Base-by-base conservation (phyloP, 2,888 invertebrate species). In the Drosophila diplacantha region DNA sequence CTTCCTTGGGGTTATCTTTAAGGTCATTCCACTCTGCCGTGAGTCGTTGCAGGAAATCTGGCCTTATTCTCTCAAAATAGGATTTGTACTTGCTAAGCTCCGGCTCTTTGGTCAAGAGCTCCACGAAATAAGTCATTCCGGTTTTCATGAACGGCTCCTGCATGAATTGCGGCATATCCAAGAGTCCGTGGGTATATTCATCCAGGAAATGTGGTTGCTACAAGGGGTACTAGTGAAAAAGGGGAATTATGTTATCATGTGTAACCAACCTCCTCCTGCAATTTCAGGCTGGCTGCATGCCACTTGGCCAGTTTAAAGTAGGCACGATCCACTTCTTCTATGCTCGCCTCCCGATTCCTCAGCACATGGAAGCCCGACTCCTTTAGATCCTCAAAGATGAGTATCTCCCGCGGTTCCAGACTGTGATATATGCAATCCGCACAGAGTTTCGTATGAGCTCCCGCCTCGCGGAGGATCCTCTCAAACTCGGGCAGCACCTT, bases 221-320 rank as follows among this genome's bases (percentile, higher is more conserved):
- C 4, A 29, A n/a, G 20, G 18, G 5, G 7, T 7, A 38, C 20
- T 12, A 7, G 9, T 31, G n/a, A 12, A 2, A 16, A 8, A 53
- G 9, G 14, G 5, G 5, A 14, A 31, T 9, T 8, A 11, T 9
- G 43, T 39, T 6, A 4, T 12, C 11, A 8, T 46, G 20, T 59
- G 1, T 53, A 68, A 32, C 69, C 71, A 16, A 67, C 85, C 6
- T 85, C 75, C 38, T 88, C 88, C 35, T 85, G 75, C 0, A 88
- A 0, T 87, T 85, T 24, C 86, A 88, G 8, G 88, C 77, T 74
- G 86, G 53, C 62, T 1, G 74, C 88, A 69, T 90, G 90, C 69
- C 89, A 88, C 68, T 86, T 86, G 0, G 89, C 90, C 57, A 90
- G 57, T 3, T 87, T 81, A 1, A 70, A 71, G 5, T 89, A 69